phyloP scores from a whole-genome alignment of 2,797 vertebrate species.

The Hozukius guyotensis region DNA sequence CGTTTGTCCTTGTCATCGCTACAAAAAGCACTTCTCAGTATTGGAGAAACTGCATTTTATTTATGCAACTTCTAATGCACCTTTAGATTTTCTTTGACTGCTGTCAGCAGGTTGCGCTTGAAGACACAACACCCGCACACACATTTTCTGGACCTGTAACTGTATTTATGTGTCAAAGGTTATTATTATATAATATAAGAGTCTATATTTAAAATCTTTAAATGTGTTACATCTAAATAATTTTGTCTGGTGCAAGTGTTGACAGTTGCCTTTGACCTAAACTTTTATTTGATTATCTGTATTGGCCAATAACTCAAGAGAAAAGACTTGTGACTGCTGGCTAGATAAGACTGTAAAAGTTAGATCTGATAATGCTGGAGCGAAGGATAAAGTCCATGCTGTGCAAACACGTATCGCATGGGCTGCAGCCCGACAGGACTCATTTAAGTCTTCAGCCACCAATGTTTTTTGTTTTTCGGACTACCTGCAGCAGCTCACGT shows the following conservation, averaged over 20 bases:
- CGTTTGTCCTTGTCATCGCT: background rate
- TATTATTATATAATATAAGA: background rate
- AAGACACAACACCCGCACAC: background rate
- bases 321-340: slow-evolving; percentile 27
- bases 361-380: slow-evolving; percentile 32
- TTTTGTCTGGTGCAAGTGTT: background rate
- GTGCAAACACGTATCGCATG: slow-evolving; percentile 17
- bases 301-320: background rate
- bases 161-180: background rate
- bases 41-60: background rate
- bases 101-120: background rate
- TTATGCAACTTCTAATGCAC: background rate
- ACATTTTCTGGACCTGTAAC: background rate
- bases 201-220: background rate
- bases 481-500: background rate
- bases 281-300: background rate
- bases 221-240: background rate
- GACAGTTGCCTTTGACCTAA: background rate
- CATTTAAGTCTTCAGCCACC: background rate
- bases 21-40: background rate
- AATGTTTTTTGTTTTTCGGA: background rate
- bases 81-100: background rate
- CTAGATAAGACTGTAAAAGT: no score
- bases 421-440: background rate
- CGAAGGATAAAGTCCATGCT: slow-evolving; percentile 55